Evolutionary conservation across 1,140 invertebrate genomes (phyloP), one percentile per base, ranked within the genome.

Genomic region (Oryctes rhinoceros): DNA sequence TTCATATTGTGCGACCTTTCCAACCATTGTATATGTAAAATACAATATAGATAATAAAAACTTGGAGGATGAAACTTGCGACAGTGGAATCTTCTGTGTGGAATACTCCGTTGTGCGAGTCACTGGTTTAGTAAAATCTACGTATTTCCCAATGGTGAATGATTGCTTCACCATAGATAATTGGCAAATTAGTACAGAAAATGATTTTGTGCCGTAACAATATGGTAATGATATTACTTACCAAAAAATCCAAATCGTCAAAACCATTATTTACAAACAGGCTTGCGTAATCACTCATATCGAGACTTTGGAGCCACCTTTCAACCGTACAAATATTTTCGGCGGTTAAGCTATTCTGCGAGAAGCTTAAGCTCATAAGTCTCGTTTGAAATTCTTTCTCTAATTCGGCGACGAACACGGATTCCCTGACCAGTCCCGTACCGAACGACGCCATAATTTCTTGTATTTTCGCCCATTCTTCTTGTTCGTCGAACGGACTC

Each of bases 401-500:
- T 81, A 96, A 89, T 83, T 97, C 95, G 9, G 91, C 92, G 47
- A 96, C 93, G 87, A 96, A 96, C 3, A 96, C 93, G 0, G 94
- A 95, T 85, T 96, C 95, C 7, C 94, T 87, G 3, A 95, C 92
- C 11, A 94, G 89, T 24, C 93, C 93, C 77, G 93, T 94, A 44
- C 96, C 96, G 84, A 98, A 96, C 1, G 95, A 95, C 20, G 95
- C 95, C 92, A 98, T 96, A 80, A 97, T 97, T 88, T 97, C 96
- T 9, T 95, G 95, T 80, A 98, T 98, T 88, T 97, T 97, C 1
- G 95, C 95, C 95, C 96, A 98, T 88, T 98, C 96, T 89, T 97
- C 96, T 86, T 95, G 91, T 85, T 97, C 96, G 89, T 97, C 96
- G 87, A 97, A 96, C 0, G 96, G 95, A 85, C 95, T 96, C 81